phyloP scores from a whole-genome alignment of 2,113 vertebrate species.

The Megaceryle maxima region DNA sequence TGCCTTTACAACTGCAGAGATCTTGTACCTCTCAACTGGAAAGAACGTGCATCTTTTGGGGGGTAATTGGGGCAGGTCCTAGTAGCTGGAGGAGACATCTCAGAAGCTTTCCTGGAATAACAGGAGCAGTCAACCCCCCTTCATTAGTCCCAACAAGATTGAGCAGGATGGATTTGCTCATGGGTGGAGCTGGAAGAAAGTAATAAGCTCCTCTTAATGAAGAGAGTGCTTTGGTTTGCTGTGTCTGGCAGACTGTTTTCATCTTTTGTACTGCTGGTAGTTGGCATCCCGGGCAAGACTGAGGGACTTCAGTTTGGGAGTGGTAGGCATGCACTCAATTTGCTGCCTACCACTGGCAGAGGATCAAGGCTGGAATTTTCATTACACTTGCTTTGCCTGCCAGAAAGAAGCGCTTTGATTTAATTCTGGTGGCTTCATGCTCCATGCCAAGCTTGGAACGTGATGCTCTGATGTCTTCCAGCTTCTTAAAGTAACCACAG shows the following conservation, averaged over 20 bases:
- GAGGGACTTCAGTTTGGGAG: constrained; percentile 43
- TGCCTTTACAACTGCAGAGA: background rate
- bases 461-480: constrained; percentile 58
- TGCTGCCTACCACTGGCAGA: constrained; percentile 48
- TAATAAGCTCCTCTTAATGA: constrained; percentile 35
- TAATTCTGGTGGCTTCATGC: constrained; percentile 59
- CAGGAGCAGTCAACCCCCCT: background rate
- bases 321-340: constrained; percentile 37
- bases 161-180: background rate
- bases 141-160: background rate
- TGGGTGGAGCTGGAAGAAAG: constrained; percentile 29
- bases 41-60: background rate
- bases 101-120: background rate
- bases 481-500: constrained; percentile 51
- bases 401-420: constrained; percentile 64
- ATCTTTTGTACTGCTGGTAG: constrained; percentile 23
- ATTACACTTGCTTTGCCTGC: constrained; percentile 50
- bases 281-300: background rate
- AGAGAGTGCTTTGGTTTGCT: background rate
- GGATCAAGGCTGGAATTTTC: constrained; percentile 62
- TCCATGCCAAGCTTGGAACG: constrained; percentile 57
- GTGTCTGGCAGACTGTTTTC: constrained; percentile 35
- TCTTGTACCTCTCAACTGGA: background rate
- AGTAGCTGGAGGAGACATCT: background rate
- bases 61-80: background rate